A percentile compares a stretch with the other conserved stretches of the same genome.
Evolutionary conservation across 2,888 invertebrate species (phyloP).

Genomic region (Cerceris ruficornis): DNA sequence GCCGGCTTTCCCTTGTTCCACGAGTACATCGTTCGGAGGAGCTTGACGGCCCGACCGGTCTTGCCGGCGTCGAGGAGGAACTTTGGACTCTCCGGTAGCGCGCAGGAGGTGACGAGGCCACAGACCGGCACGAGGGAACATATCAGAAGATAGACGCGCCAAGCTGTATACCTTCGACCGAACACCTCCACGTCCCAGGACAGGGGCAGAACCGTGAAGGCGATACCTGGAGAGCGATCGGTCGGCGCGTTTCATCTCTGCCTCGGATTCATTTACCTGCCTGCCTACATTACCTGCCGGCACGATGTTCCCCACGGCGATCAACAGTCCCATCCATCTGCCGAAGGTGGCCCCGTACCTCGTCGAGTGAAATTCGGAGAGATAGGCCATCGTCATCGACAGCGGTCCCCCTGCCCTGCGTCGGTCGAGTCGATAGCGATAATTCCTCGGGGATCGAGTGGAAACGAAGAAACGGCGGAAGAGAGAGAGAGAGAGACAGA

Average conservation of each 20-base stretch:
- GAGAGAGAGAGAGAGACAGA: no score
- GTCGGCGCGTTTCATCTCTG: background rate
- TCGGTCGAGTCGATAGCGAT: background rate
- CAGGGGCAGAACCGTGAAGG: constrained; percentile 80
- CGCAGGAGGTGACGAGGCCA: constrained; percentile 85
- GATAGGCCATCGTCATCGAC: constrained; percentile 87
- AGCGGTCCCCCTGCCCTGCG: constrained; percentile 87
- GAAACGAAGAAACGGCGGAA: no score
- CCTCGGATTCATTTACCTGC: no score
- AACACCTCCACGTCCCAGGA: constrained; percentile 63
- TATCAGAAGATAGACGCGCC: constrained; percentile 82
- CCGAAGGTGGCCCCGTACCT: constrained; percentile 86
- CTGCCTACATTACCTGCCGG: constrained; percentile 86
- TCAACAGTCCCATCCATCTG: constrained; percentile 86
- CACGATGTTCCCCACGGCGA: constrained; percentile 85
- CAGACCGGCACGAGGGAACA: constrained; percentile 86
- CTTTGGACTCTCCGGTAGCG: constrained; percentile 90
- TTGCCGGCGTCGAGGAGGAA: constrained; percentile 88
- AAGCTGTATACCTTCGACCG: constrained; percentile 77
- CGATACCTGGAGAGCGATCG: constrained; percentile 75
- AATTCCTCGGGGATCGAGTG: no score
- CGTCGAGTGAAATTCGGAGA: constrained; percentile 88
- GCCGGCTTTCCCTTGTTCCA: constrained; percentile 86
- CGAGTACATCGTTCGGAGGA: constrained; percentile 86
- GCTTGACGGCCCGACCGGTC: constrained; percentile 85